Percentiles rank a stretch among this genome's conserved stretches.
Conservation (phyloP, 2,888 invertebrate species). For the Apotomis turbidana region DNA sequence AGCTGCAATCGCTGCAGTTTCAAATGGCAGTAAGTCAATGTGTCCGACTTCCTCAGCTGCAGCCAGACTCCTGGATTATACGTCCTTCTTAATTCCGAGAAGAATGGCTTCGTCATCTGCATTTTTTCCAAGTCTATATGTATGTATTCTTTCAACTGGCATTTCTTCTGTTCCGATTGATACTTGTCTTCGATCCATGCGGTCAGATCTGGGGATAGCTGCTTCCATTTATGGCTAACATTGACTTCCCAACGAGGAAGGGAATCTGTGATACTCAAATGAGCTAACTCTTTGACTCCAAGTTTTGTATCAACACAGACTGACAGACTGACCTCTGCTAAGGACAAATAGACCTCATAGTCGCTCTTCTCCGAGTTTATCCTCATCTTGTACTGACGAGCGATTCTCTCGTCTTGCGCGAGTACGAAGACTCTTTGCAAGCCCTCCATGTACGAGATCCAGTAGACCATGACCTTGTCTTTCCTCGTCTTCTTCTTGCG, state of each 20-base stretch:
- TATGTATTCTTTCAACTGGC: slow-evolving; percentile 90
- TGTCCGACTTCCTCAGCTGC: slow-evolving; percentile 88
- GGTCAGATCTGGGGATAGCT: slow-evolving; percentile 89
- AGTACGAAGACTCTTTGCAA: slow-evolving; percentile 89
- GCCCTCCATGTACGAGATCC: slow-evolving; percentile 91
- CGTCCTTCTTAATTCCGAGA: slow-evolving; percentile 88
- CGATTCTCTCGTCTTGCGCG: slow-evolving; percentile 89
- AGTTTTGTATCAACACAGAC: slow-evolving; percentile 75
- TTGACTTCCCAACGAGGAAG: slow-evolving; percentile 92
- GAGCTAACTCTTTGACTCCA: slow-evolving; percentile 86
- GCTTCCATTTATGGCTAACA: slow-evolving; percentile 91
- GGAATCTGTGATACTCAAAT: slow-evolving; percentile 86
- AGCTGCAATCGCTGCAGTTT: slow-evolving; percentile 88
- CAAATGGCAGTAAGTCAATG: slow-evolving; percentile 86
- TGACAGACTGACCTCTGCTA: slow-evolving; percentile 88
- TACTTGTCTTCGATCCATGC: slow-evolving; percentile 93
- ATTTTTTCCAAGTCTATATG: slow-evolving; percentile 92
- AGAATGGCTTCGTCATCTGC: slow-evolving; percentile 94
- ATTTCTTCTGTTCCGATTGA: slow-evolving; percentile 86
- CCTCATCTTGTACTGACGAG: slow-evolving; percentile 82
- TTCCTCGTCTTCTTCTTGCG: slow-evolving; percentile 86
- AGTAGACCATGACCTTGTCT: slow-evolving; percentile 90
- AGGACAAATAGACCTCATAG: slow-evolving; percentile 87
- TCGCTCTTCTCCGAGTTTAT: slow-evolving; percentile 88
- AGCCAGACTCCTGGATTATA: slow-evolving; percentile 90